Evolutionary conservation across 2,797 vertebrate species (phyloP), one percentile per base, ranked within the genome.

Genomic region (Dendrocincla tyrannina): DNA sequence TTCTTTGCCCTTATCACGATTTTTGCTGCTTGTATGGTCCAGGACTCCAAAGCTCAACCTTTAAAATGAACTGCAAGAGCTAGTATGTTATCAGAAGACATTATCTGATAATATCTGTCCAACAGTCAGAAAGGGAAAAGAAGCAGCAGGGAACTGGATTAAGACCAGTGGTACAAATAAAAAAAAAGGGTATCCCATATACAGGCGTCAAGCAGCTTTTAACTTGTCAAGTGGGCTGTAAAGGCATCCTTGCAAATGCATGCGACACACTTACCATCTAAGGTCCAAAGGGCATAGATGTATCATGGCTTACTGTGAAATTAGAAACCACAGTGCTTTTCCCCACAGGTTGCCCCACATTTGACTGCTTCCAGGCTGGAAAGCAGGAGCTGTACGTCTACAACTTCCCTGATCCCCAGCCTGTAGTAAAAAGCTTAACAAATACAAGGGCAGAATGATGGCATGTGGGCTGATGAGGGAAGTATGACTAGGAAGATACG

Each of bases 121-220:
- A 41, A 37, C 49, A 91, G 78, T 66, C 33, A 89, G 35, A 78
- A 91, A 90, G 39, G 39, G 42, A 92, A 93, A 91, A 93, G 58
- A 84, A 95, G 64, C 75, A 96, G 37, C 74, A 93, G 76, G 82
- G 41, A 89, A 74, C 50, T 81, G 90, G 77, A 85, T 93, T 96
- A 93, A 91, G 82, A 35, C 58, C 73, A 95, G 9, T 22, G 41
- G 25, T 53, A 72, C 60, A 92, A 76, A 81, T 24, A 87, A 78
- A 18, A 81, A 74, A 91, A 85, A 88, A 82, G 7, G 3, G 14
- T 42, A 62, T 78, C 79, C 64, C 74, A 76, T 47, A 53, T 39
- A 91, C 60, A 35, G 56, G 46, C 27, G 0, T 88, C 37, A 81
- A 91, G 39, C 47, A 83, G 50, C 13, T 85, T 96, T 95, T 80